Evolutionary conservation across 2,113 vertebrate genomes (phyloP).

Genomic region (Aphyosemion australe): DNA sequence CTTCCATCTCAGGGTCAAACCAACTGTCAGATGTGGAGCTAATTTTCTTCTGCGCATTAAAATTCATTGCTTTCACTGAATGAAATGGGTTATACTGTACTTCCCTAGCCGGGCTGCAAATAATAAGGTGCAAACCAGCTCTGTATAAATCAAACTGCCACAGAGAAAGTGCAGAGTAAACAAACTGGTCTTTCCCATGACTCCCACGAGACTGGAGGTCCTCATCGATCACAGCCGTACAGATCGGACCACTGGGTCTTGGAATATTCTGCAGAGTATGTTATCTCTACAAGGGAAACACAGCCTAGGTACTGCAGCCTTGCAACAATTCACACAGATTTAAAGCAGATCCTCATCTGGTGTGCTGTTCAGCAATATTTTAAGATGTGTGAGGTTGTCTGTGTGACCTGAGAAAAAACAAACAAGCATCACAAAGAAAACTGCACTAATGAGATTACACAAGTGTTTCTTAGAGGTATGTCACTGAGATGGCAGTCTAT

Average conservation of each 20-base stretch:
- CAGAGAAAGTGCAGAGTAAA: slow-evolving; percentile 79
- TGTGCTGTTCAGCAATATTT: slow-evolving; percentile 2
- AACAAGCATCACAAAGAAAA: slow-evolving; percentile 17
- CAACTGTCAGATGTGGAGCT: slow-evolving; percentile 48
- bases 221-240: slow-evolving; percentile 71
- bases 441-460: slow-evolving; percentile 1
- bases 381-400: slow-evolving; percentile 5
- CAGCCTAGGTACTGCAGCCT: slow-evolving; percentile 33
- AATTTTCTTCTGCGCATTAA: slow-evolving; percentile 56
- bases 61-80: slow-evolving; percentile 55
- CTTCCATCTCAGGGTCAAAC: slow-evolving; percentile 50
- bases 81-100: slow-evolving; percentile 40
- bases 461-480: slow-evolving; percentile 30
- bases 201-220: slow-evolving; percentile 56
- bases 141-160: slow-evolving; percentile 77
- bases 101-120: slow-evolving; percentile 31
- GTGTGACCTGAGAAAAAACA: slow-evolving; percentile 12
- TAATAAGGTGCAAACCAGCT: slow-evolving; percentile 55
- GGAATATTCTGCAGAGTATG: slow-evolving; percentile 46
- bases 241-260: slow-evolving; percentile 47
- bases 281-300: slow-evolving; percentile 28
- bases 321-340: slow-evolving; percentile 32
- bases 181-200: slow-evolving; percentile 72
- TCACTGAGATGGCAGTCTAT: slow-evolving; percentile 48
- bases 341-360: slow-evolving; percentile 39